Conservation (phyloP, 2,113 vertebrate genomes). For the Serilophus lunatus region DNA sequence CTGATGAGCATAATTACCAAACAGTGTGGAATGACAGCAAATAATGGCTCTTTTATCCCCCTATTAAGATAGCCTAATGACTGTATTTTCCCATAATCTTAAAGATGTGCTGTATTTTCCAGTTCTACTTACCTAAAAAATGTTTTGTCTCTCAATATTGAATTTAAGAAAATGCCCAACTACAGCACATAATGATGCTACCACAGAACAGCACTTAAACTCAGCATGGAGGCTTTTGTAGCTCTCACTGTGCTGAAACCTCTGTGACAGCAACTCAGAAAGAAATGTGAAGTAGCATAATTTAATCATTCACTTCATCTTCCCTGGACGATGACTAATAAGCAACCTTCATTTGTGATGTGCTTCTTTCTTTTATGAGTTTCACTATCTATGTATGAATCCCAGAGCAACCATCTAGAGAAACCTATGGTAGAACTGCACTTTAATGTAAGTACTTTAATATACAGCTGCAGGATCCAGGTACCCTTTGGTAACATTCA, state of each 20-base stretch:
- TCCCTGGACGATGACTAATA: not conserved
- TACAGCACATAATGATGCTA: not conserved
- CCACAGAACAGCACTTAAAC: not conserved
- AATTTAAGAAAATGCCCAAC: constrained; percentile 33
- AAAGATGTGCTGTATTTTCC: constrained; percentile 23
- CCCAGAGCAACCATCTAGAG: constrained; percentile 3
- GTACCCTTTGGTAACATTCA: not conserved
- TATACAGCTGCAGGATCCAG: not conserved
- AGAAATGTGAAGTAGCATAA: not conserved
- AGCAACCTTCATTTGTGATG: not conserved
- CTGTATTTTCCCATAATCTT: constrained; percentile 61
- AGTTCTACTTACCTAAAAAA: not conserved
- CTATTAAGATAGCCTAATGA: constrained; percentile 68
- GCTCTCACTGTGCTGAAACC: not conserved
- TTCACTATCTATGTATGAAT: not conserved
- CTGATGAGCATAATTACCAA: constrained; percentile 72
- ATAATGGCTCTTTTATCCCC: constrained; percentile 65
- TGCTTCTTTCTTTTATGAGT: not conserved
- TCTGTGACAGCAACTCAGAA: not conserved
- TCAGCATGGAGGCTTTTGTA: not conserved
- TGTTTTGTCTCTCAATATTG: constrained; percentile 23
- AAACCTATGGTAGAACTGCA: not conserved
- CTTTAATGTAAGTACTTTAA: constrained; percentile 2
- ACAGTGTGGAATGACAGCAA: constrained; percentile 71
- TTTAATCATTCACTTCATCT: not conserved